Conservation (phyloP, 2,797 vertebrate species). For the Pseudomugil gertrudae region DNA sequence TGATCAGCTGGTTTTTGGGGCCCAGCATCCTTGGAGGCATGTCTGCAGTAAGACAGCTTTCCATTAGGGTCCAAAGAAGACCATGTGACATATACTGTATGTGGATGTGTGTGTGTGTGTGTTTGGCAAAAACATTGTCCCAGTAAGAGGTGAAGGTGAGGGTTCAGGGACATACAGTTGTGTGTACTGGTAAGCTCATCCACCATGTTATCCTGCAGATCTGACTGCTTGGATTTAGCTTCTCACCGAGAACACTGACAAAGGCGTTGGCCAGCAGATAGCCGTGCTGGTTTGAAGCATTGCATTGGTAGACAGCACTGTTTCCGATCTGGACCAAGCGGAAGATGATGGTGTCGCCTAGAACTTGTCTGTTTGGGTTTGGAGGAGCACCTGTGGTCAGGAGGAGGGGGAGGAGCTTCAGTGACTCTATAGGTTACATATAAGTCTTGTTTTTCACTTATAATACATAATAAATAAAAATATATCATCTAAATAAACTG, state of each 20-base stretch:
- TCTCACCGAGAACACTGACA: conserved; percentile 91
- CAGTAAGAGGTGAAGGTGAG: too few relatives aligned
- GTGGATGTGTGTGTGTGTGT: too few relatives aligned
- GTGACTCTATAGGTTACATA: background rate
- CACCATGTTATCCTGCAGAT: too few relatives aligned
- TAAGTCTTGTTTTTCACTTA: background rate
- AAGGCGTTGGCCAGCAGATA: conserved; percentile 96
- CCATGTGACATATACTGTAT: too few relatives aligned
- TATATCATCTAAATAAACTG: background rate
- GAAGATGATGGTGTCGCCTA: conserved; percentile 93
- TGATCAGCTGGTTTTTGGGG: conserved; percentile 90
- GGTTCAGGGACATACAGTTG: too few relatives aligned
- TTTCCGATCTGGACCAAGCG: conserved; percentile 91
- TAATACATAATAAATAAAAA: background rate
- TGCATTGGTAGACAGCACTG: conserved; percentile 96
- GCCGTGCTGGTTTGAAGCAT: conserved; percentile 94
- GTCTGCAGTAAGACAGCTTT: conserved; percentile 73
- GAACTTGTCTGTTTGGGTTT: conserved; percentile 86
- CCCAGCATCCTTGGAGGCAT: conserved; percentile 90
- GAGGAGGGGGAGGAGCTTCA: background rate
- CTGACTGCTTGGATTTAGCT: too few relatives aligned
- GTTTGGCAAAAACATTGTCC: too few relatives aligned
- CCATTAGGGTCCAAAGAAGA: background rate
- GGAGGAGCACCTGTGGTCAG: conserved; percentile 72
- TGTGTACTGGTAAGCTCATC: too few relatives aligned